Base-by-base conservation (phyloP, 2,888 invertebrate species). In the Brachycybe producta region DNA sequence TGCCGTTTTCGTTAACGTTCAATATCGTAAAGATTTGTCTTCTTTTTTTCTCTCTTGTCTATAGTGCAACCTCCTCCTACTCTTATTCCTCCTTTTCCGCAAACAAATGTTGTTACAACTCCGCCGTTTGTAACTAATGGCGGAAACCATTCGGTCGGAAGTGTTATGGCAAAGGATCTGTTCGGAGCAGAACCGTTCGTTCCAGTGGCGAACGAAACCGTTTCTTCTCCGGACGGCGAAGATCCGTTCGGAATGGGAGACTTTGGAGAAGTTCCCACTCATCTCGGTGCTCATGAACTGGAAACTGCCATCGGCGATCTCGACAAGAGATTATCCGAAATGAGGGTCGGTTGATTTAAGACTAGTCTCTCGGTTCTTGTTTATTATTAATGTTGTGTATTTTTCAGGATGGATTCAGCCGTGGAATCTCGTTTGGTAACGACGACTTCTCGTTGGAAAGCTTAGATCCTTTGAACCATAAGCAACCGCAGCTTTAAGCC, bases 401-500 rank as follows among this genome's bases (percentile, higher is more conserved):
- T 65, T 75, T 70, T 44, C 73, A 91, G 90, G 87, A 82, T 71
- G 87, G 87, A 58, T 87, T 88, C 70, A 85, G 82, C 69, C 76
- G 84, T 69, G 87, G 87, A 58, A 75, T 87, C 63, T 77, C 82
- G 56, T 84, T 88, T 70, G 86, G 85, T 62, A 84, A 85, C 65
- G 91, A 91, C 68, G 91, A 92, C 72, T 94, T 94, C 72, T 85
- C 86, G 59, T 72, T 92, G 69, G 91, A 90, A 67, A 88, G 87
- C 70, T 76, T 92, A 67, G 92, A 92, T 74, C 92, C 92, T 54
- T 72, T 92, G 61, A 79, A 82, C 68, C 86, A 86, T 58, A 62
- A 59, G 17, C 19, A 41, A 41, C 21, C 24, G 32, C n/a, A 32
- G n/a, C 11, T 32, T 32, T n/a, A 32, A 32, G 32, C 32, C 11